A percentile compares a stretch with the other conserved stretches of the same genome.
phyloP scores from a whole-genome alignment of 2,797 vertebrate genomes.

The Anabacerthia variegaticeps region DNA sequence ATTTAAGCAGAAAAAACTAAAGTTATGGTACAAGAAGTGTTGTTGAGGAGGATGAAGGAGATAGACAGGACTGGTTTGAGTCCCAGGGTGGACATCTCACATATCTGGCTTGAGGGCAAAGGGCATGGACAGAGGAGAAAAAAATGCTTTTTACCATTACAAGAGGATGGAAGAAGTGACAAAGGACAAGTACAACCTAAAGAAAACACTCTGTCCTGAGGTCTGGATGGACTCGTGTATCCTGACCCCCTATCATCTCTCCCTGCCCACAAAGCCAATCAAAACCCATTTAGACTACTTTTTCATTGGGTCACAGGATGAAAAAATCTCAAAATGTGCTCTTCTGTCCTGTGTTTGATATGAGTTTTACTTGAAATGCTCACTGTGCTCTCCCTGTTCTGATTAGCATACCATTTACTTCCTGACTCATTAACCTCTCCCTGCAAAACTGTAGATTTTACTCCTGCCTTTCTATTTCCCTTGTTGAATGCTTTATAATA shows the following conservation, averaged over 20 bases:
- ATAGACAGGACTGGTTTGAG: background rate
- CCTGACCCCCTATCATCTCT: background rate
- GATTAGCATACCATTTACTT: background rate
- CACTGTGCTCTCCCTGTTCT: background rate
- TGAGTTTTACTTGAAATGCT: background rate
- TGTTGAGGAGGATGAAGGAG: background rate
- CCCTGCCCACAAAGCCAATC: background rate
- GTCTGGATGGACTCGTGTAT: rapidly evolving
- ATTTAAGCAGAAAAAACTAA: background rate
- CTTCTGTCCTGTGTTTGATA: background rate
- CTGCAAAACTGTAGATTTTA: background rate
- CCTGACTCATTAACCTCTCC: background rate
- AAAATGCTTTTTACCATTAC: background rate
- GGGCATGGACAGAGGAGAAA: background rate
- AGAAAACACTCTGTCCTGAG: background rate
- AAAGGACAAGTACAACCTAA: background rate
- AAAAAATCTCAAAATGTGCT: background rate
- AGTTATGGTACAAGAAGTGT: background rate
- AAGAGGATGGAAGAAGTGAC: background rate
- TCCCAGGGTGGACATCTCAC: background rate
- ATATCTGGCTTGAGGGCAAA: background rate
- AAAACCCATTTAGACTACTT: background rate
- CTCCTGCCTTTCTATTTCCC: background rate
- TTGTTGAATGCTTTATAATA: background rate
- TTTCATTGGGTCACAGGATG: background rate